phyloP scores from a whole-genome alignment of 2,888 invertebrate genomes.

The Periphyllus acericola region DNA sequence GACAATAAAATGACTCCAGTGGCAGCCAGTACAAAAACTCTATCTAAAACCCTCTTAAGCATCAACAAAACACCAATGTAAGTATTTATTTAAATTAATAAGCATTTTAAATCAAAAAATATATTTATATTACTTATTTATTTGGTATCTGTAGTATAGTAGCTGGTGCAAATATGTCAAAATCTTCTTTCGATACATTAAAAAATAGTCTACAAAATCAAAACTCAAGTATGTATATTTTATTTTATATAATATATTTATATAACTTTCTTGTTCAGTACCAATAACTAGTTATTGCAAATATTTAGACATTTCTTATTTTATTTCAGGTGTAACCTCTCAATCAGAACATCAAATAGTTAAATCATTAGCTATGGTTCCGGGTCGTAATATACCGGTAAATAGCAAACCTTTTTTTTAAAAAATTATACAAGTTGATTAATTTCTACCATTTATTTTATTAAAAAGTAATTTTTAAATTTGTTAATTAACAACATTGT shows the following conservation, averaged over 20 bases:
- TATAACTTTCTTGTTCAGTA: not conserved
- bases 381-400: slow-evolving; percentile 45
- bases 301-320: not conserved
- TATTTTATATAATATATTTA: not conserved
- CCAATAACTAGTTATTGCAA: not conserved
- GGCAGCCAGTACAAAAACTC: not conserved
- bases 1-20: slow-evolving; percentile 12
- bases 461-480: too few relatives aligned
- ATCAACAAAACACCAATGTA: slow-evolving; percentile 45
- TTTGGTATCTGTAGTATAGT: slow-evolving; percentile 1
- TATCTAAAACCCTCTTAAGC: slow-evolving; percentile 13
- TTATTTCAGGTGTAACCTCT: slow-evolving; percentile 5
- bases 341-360: not conserved
- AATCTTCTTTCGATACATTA: slow-evolving; percentile 38
- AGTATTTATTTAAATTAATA: slow-evolving; percentile 26
- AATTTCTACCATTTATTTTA: not conserved
- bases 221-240: slow-evolving; percentile 28
- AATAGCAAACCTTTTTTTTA: not conserved
- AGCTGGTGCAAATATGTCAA: slow-evolving; percentile 9
- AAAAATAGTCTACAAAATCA: slow-evolving; percentile 14
- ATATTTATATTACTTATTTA: not conserved
- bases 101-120: not conserved
- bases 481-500: too few relatives aligned
- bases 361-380: slow-evolving; percentile 12
- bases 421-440: not conserved